Conservation (phyloP, 2,888 invertebrate species). For the Synergus japonicus region DNA sequence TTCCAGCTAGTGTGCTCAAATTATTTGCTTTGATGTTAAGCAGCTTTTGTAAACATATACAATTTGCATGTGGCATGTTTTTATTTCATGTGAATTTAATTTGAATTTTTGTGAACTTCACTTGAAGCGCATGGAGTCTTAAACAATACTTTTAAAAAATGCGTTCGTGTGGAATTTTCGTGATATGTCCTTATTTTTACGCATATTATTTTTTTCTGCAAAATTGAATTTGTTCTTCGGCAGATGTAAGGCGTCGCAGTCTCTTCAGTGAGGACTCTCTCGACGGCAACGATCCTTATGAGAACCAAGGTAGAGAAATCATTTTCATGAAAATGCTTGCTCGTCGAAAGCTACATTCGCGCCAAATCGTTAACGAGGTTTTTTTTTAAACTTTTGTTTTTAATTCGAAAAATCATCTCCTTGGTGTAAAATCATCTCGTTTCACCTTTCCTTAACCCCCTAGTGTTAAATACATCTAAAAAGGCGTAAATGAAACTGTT, state of each 20-base stretch:
- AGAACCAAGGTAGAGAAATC: slow-evolving; percentile 72
- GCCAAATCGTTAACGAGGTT: slow-evolving; percentile 20
- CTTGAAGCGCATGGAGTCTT: neutral
- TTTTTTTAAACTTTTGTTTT: slow-evolving; percentile 1
- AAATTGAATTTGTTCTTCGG: slow-evolving; percentile 69
- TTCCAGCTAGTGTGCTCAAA: neutral
- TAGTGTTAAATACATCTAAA: neutral
- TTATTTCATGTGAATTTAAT: neutral
- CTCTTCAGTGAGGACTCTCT: slow-evolving; percentile 76
- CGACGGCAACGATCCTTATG: slow-evolving; percentile 74
- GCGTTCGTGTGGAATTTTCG: neutral
- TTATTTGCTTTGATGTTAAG: slow-evolving; percentile 9
- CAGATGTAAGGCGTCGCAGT: slow-evolving; percentile 75
- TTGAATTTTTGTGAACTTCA: neutral
- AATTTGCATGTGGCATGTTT: slow-evolving; percentile 37
- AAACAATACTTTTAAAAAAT: neutral
- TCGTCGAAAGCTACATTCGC: slow-evolving; percentile 12
- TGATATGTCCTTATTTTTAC: slow-evolving; percentile 22
- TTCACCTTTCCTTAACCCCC: neutral
- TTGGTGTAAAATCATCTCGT: slow-evolving; percentile 28
- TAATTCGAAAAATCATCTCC: neutral
- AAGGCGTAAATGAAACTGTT: neutral
- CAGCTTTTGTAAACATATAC: slow-evolving; percentile 1
- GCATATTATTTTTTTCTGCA: slow-evolving; percentile 45
- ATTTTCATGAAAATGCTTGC: slow-evolving; percentile 32